A percentile compares a stretch with the other conserved stretches of the same genome.
Evolutionary conservation across 2,888 invertebrate genomes (phyloP).

Genomic region (Stramonita haemastoma): DNA sequence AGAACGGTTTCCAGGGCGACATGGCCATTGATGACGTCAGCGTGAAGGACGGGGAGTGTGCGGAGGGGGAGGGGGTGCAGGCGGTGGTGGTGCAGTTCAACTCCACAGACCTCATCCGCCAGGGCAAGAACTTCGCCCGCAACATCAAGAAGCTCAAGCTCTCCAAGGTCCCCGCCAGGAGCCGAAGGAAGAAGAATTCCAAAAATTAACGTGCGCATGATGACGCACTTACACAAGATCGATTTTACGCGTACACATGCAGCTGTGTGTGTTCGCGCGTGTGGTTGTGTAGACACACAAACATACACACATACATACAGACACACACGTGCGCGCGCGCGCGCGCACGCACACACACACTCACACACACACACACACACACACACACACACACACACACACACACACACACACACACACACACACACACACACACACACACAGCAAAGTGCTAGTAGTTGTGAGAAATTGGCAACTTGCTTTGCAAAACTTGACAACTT

Average conservation of each 20-base stretch:
- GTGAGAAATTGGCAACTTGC: too few species aligned
- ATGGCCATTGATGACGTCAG: conserved; percentile 75
- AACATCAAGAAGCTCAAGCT: conserved; percentile 40
- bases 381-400: neutral
- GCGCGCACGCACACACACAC: neutral
- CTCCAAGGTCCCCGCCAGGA: neutral
- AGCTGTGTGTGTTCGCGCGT: neutral
- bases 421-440: too few species aligned
- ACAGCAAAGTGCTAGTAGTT: too few species aligned
- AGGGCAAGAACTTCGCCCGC: conserved; percentile 41
- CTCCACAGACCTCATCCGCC: conserved; percentile 43
- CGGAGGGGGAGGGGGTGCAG: conserved; percentile 58
- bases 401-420: too few species aligned
- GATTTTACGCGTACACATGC: neutral
- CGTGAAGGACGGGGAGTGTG: conserved; percentile 68
- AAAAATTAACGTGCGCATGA: neutral
- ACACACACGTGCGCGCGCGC: neutral
- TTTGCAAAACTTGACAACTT: too few species aligned
- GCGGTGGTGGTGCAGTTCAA: conserved; percentile 51
- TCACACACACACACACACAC: neutral
- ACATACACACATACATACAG: too few species aligned
- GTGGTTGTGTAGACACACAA: too few species aligned
- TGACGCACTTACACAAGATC: neutral
- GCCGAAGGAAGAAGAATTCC: neutral
- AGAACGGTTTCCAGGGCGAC: conserved; percentile 70